A percentile compares a stretch with the other conserved stretches of the same genome.
Evolutionary conservation across 1,140 invertebrate genomes (phyloP).

Genomic region (Drosophila ogumai): DNA sequence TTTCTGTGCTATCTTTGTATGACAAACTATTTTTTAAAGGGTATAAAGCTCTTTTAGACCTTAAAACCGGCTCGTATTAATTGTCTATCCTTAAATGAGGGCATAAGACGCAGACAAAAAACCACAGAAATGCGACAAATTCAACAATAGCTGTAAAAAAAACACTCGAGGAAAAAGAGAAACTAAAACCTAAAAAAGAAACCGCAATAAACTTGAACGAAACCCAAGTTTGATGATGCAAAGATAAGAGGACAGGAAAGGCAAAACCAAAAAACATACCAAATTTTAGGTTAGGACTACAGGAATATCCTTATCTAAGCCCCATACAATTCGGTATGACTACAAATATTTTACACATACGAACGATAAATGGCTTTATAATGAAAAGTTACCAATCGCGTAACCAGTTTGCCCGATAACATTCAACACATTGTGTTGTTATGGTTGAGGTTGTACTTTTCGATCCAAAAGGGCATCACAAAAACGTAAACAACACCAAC

Average conservation of each 20-base stretch:
- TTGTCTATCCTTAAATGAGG: background rate
- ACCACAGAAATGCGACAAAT: conserved; percentile 77
- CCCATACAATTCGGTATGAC: background rate
- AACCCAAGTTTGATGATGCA: conserved; percentile 10
- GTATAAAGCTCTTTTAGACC: background rate
- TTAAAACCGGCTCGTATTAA: background rate
- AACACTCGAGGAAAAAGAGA: conserved; percentile 33
- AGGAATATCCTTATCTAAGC: conserved; percentile 5
- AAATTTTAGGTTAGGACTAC: conserved; percentile 19
- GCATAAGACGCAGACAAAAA: conserved; percentile 10
- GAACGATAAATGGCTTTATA: conserved; percentile 30
- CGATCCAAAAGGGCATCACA: conserved; percentile 57
- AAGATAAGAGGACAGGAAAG: conserved; percentile 10
- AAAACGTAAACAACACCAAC: conserved; percentile 72
- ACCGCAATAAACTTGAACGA: conserved; percentile 45
- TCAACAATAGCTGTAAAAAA: conserved; percentile 77
- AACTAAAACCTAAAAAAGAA: conserved; percentile 40
- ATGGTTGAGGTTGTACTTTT: conserved; percentile 12
- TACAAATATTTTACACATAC: conserved; percentile 6
- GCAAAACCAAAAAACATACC: background rate
- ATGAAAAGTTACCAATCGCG: conserved; percentile 40
- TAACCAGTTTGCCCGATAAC: conserved; percentile 54
- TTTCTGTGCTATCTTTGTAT: no score
- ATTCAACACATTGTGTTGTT: conserved; percentile 30
- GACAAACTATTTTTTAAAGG: background rate